phyloP scores from a whole-genome alignment of 2,797 vertebrate species.

The Poecilia velifera region DNA sequence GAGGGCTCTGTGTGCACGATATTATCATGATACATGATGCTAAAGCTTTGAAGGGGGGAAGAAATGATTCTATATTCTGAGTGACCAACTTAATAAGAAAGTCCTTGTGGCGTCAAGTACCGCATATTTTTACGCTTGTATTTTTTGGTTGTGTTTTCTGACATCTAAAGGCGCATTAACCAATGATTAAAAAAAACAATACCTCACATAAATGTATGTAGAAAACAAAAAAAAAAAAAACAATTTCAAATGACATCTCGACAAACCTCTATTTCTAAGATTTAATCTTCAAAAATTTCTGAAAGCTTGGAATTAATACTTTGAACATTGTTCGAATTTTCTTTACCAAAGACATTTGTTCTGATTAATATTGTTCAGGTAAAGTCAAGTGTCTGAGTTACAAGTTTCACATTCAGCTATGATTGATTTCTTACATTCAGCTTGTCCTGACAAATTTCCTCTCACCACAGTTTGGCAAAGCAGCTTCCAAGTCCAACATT shows the following conservation, averaged over 20 bases:
- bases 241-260: slow-evolving; percentile 11
- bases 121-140: slow-evolving; percentile 10
- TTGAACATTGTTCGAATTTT: background rate
- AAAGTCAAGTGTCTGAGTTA: background rate
- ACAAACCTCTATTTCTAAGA: background rate
- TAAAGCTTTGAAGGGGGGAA: background rate
- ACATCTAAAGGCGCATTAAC: slow-evolving; percentile 7
- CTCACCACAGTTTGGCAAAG: background rate
- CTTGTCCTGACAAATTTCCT: background rate
- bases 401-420: background rate
- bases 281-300: background rate
- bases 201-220: background rate
- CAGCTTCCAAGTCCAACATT: background rate
- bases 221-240: slow-evolving; percentile 13
- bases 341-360: background rate
- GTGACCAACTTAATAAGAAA: background rate
- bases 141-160: slow-evolving; percentile 13
- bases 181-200: slow-evolving; percentile 7
- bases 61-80: background rate
- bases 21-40: background rate
- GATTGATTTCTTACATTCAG: background rate
- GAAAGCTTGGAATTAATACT: background rate
- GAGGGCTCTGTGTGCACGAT: background rate
- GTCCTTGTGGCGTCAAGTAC: background rate
- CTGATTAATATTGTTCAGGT: background rate